These are phyloP conservation scores for Dioctria linearis DNA, from an alignment of 2,888 invertebrate genomes.

Conservation along the genomic window DNA sequence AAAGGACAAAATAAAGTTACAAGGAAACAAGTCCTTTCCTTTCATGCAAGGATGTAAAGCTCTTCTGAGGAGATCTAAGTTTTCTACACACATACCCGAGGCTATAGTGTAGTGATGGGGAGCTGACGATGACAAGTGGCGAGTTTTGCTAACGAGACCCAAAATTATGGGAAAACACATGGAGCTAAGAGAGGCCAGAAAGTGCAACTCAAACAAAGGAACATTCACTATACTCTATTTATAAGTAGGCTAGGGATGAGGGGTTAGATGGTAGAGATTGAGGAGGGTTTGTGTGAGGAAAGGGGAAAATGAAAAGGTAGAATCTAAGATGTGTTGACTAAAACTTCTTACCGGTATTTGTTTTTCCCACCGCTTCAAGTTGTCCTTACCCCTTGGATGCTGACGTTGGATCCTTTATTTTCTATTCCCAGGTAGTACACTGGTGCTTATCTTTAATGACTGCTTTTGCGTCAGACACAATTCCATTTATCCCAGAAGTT, in stretches of 20 bases:
- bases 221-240: neutral
- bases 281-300: neutral
- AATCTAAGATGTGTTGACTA: constrained; percentile 37
- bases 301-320: neutral
- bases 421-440: neutral
- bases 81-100: neutral
- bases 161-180: constrained; percentile 5
- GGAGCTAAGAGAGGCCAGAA: neutral
- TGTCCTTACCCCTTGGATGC: neutral
- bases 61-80: neutral
- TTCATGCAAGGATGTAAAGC: constrained; percentile 18
- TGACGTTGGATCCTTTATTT: neutral
- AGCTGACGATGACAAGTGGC: neutral
- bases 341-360: constrained; percentile 45
- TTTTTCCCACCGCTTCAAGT: constrained; percentile 33
- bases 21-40: constrained; percentile 10
- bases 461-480: constrained; percentile 40
- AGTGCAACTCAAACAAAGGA: constrained; percentile 2
- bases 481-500: constrained; percentile 42
- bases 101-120: neutral
- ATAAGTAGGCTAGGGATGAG: too few species aligned
- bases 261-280: neutral
- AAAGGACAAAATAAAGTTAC: constrained; percentile 41
- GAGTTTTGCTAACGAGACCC: constrained; percentile 4
- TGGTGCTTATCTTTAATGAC: constrained; percentile 40